Evolutionary conservation across 2,888 invertebrate species (phyloP).

Genomic region (Acrobasis consociella): DNA sequence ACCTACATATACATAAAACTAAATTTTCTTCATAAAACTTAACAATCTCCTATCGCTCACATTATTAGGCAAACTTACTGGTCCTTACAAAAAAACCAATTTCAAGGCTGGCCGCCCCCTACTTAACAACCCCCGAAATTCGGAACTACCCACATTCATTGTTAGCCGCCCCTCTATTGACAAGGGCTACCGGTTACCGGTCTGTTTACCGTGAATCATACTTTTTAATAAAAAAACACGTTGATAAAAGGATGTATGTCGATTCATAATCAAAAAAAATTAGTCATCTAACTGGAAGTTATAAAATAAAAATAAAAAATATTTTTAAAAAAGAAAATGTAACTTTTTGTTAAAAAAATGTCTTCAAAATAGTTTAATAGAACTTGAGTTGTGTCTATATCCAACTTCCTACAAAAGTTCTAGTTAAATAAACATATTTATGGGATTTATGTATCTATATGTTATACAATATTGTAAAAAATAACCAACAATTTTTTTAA

Average conservation of each 20-base stretch:
- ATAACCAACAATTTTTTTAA: too few relatives aligned
- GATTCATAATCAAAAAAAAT: too few relatives aligned
- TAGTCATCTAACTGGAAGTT: too few relatives aligned
- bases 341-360: too few relatives aligned
- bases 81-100: conserved; percentile 37
- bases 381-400: too few relatives aligned
- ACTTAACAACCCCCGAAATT: conserved; percentile 55
- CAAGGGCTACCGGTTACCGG: not conserved
- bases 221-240: conserved; percentile 24
- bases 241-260: not conserved
- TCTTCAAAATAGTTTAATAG: too few relatives aligned
- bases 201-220: conserved; percentile 13
- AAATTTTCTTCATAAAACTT: not conserved
- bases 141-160: conserved; percentile 50
- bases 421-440: too few relatives aligned
- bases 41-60: not conserved
- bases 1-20: not conserved
- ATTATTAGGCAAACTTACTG: not conserved
- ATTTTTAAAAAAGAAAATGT: too few relatives aligned
- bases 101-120: conserved; percentile 52
- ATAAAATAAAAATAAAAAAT: too few relatives aligned
- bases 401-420: too few relatives aligned
- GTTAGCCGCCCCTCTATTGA: conserved; percentile 37
- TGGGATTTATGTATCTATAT: too few relatives aligned
- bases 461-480: too few relatives aligned